A percentile compares a stretch with the other conserved stretches of the same genome.
Evolutionary conservation across 2,888 invertebrate genomes (phyloP).

Genomic region (Apotomis betuletana): DNA sequence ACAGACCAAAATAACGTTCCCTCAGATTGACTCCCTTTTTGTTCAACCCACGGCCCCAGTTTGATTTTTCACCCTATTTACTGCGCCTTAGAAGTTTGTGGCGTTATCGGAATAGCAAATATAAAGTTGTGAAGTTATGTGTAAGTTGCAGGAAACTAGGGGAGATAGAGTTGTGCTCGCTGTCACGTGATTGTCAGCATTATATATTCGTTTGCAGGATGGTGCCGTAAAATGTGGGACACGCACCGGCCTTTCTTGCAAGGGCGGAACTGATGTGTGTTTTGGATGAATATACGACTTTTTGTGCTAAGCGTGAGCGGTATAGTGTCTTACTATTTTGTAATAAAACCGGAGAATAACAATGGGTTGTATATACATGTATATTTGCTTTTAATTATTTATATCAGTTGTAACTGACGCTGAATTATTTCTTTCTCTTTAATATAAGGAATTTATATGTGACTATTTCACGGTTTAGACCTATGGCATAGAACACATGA

Average conservation of each 20-base stretch:
- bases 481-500: no score
- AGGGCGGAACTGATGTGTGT: not conserved
- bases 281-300: not conserved
- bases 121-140: slow-evolving; percentile 61
- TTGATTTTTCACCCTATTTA: slow-evolving; percentile 63
- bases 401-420: no score
- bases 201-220: slow-evolving; percentile 62
- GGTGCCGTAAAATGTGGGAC: slow-evolving; percentile 59
- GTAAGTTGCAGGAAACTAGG: slow-evolving; percentile 77
- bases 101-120: slow-evolving; percentile 44
- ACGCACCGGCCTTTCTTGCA: slow-evolving; percentile 50
- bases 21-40: slow-evolving; percentile 69
- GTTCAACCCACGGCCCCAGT: slow-evolving; percentile 46
- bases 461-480: no score
- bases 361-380: no score
- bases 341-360: no score
- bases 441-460: no score
- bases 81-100: slow-evolving; percentile 49
- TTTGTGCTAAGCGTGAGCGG: not conserved
- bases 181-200: slow-evolving; percentile 68
- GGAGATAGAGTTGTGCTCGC: slow-evolving; percentile 69
- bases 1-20: slow-evolving; percentile 77
- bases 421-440: no score
- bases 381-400: no score
- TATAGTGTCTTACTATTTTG: not conserved